A percentile compares a stretch with the other conserved stretches of the same genome.
Evolutionary conservation across 2,888 invertebrate species (phyloP).

Genomic region (Meiosimyza decipiens): DNA sequence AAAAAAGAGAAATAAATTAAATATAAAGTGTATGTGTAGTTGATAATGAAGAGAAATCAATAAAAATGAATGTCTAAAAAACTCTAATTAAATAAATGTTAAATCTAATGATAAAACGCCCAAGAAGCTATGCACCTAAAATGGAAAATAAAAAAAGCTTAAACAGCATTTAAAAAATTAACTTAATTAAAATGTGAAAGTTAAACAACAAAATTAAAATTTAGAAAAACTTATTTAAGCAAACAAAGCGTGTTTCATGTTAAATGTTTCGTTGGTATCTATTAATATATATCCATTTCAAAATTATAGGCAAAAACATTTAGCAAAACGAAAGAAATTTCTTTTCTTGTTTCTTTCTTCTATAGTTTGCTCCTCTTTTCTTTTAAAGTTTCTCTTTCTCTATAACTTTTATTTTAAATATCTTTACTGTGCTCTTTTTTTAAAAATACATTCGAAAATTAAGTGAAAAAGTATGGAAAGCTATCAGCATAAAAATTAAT

Average conservation of each 20-base stretch:
- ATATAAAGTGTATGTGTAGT: slow-evolving; percentile 46
- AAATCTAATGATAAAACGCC: slow-evolving; percentile 6
- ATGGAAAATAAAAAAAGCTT: slow-evolving; percentile 45
- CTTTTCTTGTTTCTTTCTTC: slow-evolving; percentile 52
- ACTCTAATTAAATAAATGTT: slow-evolving; percentile 7
- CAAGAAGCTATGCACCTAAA: slow-evolving; percentile 5
- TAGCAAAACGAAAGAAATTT: slow-evolving; percentile 20
- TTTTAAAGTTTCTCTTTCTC: slow-evolving; percentile 40
- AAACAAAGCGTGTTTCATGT: slow-evolving; percentile 47
- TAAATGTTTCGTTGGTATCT: slow-evolving; percentile 50
- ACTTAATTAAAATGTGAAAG: neutral
- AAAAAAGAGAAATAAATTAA: slow-evolving; percentile 41
- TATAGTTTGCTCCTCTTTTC: slow-evolving; percentile 27
- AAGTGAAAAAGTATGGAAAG: too few species aligned
- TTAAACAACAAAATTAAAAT: slow-evolving; percentile 38
- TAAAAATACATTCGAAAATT: neutral
- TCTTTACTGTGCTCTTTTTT: neutral
- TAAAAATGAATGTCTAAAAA: slow-evolving; percentile 22
- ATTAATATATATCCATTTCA: slow-evolving; percentile 35
- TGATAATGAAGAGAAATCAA: slow-evolving; percentile 34
- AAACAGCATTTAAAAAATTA: slow-evolving; percentile 28
- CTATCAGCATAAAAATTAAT: too few species aligned
- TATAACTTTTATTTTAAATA: neutral
- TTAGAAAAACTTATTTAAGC: slow-evolving; percentile 38
- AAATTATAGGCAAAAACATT: slow-evolving; percentile 1